Base-by-base conservation (phyloP, 2,888 invertebrate species). In the Odontomyia ornata region DNA sequence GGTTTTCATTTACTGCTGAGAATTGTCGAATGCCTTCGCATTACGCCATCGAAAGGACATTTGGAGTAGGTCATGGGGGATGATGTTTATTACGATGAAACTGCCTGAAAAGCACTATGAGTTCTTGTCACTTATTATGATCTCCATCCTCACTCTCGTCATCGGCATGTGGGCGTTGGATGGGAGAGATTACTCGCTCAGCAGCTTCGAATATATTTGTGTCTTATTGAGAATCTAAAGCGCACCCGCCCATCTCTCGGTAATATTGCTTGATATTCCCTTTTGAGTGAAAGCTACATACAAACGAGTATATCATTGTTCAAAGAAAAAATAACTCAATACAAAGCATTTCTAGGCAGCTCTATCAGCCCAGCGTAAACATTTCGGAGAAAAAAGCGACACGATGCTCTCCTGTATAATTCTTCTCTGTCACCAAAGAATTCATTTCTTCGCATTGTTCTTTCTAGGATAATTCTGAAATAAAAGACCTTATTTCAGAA, bases 41-140 rank as follows among this genome's bases (percentile, higher is more conserved):
- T 30, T 60, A 60, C 60, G 60, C 9, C 57, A 60, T 57, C 15
- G n/a, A 27, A 60, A 73, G 57, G 73, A 73, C 56, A 30, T 72
- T 47, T 57, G 21, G 30, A 56, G 30, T 57, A 72, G 72, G 72
- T 57, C 72, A 57, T 72, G 56, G 18, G 57, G 43, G 60, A 73
- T 57, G 60, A 73, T 73, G 57, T 60, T 73, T 73, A 73, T 73
- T 73, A 60, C 46, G 21, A 30, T 46, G 60, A 73, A 73, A 73
- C 57, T 73, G 52, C n/a, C 73, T 73, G 43, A 73, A 57, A 72
- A 72, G 71, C 71, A 72, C 36, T 36, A 36, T 36, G 36, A 36
- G 71, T 56, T 30, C 71, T 72, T 72, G 71, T 72, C 71, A 72
- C 56, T 72, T 72, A 56, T 56, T 52, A 43, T 67, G 18, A 67